Base-by-base conservation (phyloP, 2,888 invertebrate species). In the Tricholauxania praeusta region DNA sequence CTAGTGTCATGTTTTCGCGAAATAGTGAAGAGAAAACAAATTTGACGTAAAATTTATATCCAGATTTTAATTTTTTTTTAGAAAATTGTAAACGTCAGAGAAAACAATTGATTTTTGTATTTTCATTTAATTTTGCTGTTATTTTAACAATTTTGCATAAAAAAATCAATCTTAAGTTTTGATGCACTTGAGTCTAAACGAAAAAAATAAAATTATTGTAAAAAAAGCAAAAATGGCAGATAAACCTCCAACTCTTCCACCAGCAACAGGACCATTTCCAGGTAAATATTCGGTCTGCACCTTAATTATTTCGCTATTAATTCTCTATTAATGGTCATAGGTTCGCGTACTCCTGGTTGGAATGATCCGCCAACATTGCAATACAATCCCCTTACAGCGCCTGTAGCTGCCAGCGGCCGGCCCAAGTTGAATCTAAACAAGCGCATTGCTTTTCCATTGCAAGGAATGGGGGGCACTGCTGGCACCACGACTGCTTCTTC, bases 291-390 rank as follows among this genome's bases (percentile, higher is more conserved):
- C 39, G 39, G 39, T 28, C 39, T 39, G 39, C 39, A 10, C 10
- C 1, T 60, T 17, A 10, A n/a, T 60, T 1, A 10, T 60, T 19
- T 60, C 1, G 1, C 15, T 19, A 32, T 28, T 68, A 14, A 57
- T 32, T 12, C 7, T 55, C n/a, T 5, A 53, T 8, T 12, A 39
- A 1, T 10, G 10, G 1, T 71, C 51, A 1, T 72, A 86, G 87
- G 86, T 55, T 84, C 86, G 69, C 81, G 84, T 52, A 86, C 86
- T 47, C 86, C 87, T 19, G 87, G 87, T 39, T 87, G 87, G 87
- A 87, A 87, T 74, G 87, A 87, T 80, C 87, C 87, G 62, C 87
- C 87, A 17, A 82, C 83, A 71, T 65, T 86, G 8, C 75, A 79
- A 74, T 82, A 77, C 70, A 81, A 77, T 72, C 73, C 80, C 3